Conservation (phyloP, 2,888 invertebrate genomes). For the Eupsilia transversa region DNA sequence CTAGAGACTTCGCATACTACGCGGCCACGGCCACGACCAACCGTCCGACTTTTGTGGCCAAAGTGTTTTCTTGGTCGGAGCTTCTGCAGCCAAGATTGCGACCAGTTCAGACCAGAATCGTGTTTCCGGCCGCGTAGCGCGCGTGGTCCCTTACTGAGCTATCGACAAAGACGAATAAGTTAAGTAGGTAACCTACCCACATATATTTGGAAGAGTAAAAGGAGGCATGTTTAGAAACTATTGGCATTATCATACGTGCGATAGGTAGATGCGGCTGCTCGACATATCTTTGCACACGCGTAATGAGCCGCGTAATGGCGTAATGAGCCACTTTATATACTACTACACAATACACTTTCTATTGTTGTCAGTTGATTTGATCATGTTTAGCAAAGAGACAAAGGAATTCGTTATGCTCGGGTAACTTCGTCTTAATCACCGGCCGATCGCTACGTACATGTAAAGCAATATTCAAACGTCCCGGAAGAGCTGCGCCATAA, state of each 20-base stretch:
- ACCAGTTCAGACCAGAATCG: too few relatives aligned
- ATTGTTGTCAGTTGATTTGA: conserved; percentile 71
- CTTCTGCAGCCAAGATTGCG: too few relatives aligned
- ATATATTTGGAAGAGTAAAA: not conserved
- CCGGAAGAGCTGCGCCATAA: not conserved
- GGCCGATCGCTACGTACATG: not conserved
- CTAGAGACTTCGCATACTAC: too few relatives aligned
- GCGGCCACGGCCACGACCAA: too few relatives aligned
- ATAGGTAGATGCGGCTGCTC: conserved; percentile 16
- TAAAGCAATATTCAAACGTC: not conserved
- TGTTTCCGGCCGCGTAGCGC: too few relatives aligned
- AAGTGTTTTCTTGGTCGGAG: too few relatives aligned
- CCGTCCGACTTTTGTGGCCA: too few relatives aligned
- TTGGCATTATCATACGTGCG: conserved; percentile 9
- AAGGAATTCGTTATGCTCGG: conserved; percentile 45
- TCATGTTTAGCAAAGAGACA: conserved; percentile 68
- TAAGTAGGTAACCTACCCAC: too few relatives aligned
- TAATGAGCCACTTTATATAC: conserved; percentile 75
- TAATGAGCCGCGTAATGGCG: too few relatives aligned
- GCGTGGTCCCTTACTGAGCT: too few relatives aligned
- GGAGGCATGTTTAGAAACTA: not conserved
- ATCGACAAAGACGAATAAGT: too few relatives aligned
- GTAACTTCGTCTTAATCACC: conserved; percentile 41
- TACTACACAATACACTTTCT: too few relatives aligned
- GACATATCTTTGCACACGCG: conserved; percentile 51